Evolutionary conservation across 37 sponge, comb jelly and placozoan species (phyloP).

Genomic region (Chondrosia reniformis): DNA sequence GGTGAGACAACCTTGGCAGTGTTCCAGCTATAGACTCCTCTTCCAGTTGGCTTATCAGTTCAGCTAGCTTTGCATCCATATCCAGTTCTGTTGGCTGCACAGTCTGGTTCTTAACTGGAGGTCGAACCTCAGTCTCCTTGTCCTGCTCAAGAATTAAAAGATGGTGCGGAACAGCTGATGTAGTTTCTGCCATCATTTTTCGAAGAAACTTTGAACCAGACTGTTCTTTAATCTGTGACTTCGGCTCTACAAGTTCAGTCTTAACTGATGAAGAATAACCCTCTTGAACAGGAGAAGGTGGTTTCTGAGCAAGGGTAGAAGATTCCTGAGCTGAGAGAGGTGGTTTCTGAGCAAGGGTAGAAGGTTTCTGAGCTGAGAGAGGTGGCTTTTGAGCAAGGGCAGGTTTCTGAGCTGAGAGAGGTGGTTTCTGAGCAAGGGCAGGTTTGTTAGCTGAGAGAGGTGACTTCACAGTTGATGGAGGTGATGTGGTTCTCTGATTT

Average conservation of each 20-base stretch:
- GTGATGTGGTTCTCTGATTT: too few species aligned
- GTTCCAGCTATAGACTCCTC: neutral
- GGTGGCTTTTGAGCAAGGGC: too few species aligned
- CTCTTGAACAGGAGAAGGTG: neutral
- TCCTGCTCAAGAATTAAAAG: neutral
- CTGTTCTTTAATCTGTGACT: neutral
- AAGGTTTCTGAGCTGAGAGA: too few species aligned
- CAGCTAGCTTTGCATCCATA: neutral
- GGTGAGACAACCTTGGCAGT: neutral
- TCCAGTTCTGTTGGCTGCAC: neutral
- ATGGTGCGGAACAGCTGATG: conserved; percentile 2
- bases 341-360: too few species aligned
- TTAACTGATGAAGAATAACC: neutral
- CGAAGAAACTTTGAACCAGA: conserved; percentile 1
- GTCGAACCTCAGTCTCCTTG: neutral
- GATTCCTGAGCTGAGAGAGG: too few species aligned
- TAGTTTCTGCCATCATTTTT: neutral
- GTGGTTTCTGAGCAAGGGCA: too few species aligned
- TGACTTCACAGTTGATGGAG: too few species aligned
- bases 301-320: too few species aligned
- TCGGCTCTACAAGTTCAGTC: neutral
- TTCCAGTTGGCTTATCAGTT: conserved; percentile 12
- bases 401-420: too few species aligned
- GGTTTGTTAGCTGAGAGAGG: too few species aligned
- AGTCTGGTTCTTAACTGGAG: neutral